Base-by-base conservation (phyloP, 2,113 vertebrate genomes). In the Corythaixoides concolor region DNA sequence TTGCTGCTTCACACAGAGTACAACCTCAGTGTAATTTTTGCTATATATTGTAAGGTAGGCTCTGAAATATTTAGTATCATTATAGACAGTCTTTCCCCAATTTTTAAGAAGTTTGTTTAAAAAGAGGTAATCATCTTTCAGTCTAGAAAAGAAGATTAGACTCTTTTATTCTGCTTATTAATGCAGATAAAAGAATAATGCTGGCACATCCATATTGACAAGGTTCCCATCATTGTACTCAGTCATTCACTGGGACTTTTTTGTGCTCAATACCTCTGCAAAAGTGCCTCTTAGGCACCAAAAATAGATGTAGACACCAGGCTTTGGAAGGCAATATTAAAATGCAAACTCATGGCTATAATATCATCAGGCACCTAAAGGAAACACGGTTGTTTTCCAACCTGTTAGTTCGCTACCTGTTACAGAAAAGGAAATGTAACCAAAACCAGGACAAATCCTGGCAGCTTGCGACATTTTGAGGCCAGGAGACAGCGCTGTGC, bases 401-500 rank as follows among this genome's bases (percentile, higher is more conserved):
- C 33, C 47, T 55, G 47, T 47, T 82, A 41, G 20, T 47, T 85
- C 7, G 1, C 20, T 74, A 30, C 14, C 8, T 58, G 11, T 27
- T 63, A 43, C 30, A 85, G 69, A 81, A 73, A 43, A 14, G 23
- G 30, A 62, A 91, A 28, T 28, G 22, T 56, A 33, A 43, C 41
- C 41, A 43, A 43, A 43, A 43, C 41, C 41, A 43, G 41, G 41
- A 43, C 41, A 43, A 78, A 78, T 63, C 12, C 12, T 23, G 17
- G 10, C 12, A 75, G 15, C 16, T 75, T 79, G 49, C 43, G 53
- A 22, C 35, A 6, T 35, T 89, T 56, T 3, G 2, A 49, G 35
- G 27, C 41, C 32, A 17, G 21, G 30, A 91, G 58, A 35, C 19
- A 33, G 49, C 0, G 0, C 33, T 1, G 3, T 86, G 52, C 43